Percentiles rank a stretch among this genome's conserved stretches.
phyloP scores from a whole-genome alignment of 2,113 vertebrate species.

The Terrapene triunguis region DNA sequence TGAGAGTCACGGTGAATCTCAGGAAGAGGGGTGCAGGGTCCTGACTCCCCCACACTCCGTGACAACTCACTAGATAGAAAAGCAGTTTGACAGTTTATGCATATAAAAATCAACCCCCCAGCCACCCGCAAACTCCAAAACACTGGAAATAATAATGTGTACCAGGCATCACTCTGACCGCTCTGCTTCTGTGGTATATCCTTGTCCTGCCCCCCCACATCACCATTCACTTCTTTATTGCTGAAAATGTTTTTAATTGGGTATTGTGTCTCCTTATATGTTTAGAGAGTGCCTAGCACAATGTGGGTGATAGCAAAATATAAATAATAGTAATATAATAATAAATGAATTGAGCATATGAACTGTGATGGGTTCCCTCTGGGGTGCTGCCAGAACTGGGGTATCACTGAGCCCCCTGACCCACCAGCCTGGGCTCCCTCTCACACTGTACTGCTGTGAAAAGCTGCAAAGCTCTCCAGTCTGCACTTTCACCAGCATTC shows the following conservation, averaged over 20 bases:
- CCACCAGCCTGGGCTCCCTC: too few relatives aligned
- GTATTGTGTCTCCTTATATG: neutral
- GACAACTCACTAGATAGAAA: neutral
- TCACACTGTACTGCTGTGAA: too few relatives aligned
- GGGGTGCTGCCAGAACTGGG: too few relatives aligned
- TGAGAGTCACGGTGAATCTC: too few relatives aligned
- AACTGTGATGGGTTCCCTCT: too few relatives aligned
- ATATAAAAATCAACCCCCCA: neutral
- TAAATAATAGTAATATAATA: neutral
- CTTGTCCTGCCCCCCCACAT: neutral
- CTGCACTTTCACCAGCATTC: too few relatives aligned
- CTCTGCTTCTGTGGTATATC: neutral
- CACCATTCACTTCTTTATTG: neutral
- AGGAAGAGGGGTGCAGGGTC: too few relatives aligned
- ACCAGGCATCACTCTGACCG: neutral
- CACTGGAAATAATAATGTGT: neutral
- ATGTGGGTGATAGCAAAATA: neutral
- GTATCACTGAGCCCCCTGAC: too few relatives aligned
- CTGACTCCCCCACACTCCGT: too few relatives aligned
- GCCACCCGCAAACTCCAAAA: neutral
- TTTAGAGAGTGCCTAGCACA: neutral
- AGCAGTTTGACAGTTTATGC: neutral
- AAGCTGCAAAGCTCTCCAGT: too few relatives aligned
- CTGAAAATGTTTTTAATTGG: neutral
- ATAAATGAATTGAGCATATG: neutral